Percentiles rank a stretch among this genome's conserved stretches.
Conservation (phyloP, 2,888 invertebrate species). For the Artemia sinica region DNA sequence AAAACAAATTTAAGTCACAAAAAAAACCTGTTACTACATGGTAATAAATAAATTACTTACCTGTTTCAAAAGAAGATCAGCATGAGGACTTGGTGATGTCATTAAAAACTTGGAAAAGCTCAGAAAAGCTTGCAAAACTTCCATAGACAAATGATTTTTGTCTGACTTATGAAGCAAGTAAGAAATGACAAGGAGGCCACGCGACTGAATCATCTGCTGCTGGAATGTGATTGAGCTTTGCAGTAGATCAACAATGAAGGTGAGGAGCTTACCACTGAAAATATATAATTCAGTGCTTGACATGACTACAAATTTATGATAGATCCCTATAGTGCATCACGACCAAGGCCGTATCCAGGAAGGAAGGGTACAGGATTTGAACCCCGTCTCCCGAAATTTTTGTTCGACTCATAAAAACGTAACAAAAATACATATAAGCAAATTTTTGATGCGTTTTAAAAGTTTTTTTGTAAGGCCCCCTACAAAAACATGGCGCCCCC, state of each 20-base stretch:
- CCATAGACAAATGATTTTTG: slow-evolving; percentile 78
- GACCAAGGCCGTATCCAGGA: too few relatives aligned
- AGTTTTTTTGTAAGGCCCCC: too few relatives aligned
- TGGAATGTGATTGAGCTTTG: slow-evolving; percentile 93
- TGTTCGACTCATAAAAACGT: too few relatives aligned
- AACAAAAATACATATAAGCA: too few relatives aligned
- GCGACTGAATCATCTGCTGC: slow-evolving; percentile 97
- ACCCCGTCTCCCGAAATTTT: too few relatives aligned
- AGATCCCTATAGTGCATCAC: neutral
- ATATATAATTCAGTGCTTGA: slow-evolving; percentile 20
- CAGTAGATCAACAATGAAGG: slow-evolving; percentile 90
- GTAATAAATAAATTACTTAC: slow-evolving; percentile 36
- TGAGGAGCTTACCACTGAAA: slow-evolving; percentile 76
- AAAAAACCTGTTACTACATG: too few relatives aligned
- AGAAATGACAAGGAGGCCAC: slow-evolving; percentile 93
- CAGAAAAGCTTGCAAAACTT: slow-evolving; percentile 78
- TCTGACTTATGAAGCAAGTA: slow-evolving; percentile 85
- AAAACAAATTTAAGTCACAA: too few relatives aligned
- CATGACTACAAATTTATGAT: neutral
- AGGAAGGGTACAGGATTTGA: too few relatives aligned
- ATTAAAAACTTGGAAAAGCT: slow-evolving; percentile 81
- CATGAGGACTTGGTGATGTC: slow-evolving; percentile 78
- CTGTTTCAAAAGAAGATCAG: slow-evolving; percentile 77
- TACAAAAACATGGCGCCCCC: too few relatives aligned
- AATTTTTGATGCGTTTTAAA: too few relatives aligned